phyloP scores from a whole-genome alignment of 2,113 vertebrate genomes.

The Cnemophilus loriae region DNA sequence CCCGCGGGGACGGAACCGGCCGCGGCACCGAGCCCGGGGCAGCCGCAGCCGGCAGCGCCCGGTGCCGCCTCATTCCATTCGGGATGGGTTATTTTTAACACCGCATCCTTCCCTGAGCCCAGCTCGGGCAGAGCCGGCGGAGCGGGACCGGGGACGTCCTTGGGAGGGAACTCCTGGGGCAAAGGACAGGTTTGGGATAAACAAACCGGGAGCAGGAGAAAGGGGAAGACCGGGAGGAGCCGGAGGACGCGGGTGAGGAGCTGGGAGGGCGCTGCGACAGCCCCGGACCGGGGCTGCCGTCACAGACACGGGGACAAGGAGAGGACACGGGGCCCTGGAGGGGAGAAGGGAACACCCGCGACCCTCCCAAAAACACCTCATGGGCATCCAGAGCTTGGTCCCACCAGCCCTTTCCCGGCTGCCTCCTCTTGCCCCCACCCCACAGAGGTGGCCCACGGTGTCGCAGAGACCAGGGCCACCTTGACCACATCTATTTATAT shows the following conservation, averaged over 20 bases:
- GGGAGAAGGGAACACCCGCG: neutral
- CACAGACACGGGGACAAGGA: neutral
- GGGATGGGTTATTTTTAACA: rapidly evolving
- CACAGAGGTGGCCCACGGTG: neutral
- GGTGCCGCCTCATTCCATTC: rapidly evolving
- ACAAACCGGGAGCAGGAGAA: neutral
- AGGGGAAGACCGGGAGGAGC: neutral
- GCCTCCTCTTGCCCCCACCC: neutral
- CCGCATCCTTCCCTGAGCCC: neutral
- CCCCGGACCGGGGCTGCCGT: neutral
- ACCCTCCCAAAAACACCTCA: neutral
- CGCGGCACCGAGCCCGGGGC: neutral
- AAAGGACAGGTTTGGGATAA: neutral
- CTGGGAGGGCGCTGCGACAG: neutral
- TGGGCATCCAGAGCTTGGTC: neutral
- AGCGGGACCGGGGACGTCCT: neutral
- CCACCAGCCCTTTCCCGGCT: neutral
- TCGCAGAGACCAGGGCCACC: neutral
- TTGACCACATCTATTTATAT: neutral
- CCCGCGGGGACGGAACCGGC: neutral
- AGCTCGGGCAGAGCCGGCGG: neutral
- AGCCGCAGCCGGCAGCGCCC: neutral
- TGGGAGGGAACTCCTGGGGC: neutral
- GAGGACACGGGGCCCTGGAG: neutral
- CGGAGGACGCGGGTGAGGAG: neutral